phyloP scores from a whole-genome alignment of 2,113 vertebrate genomes.

The Saguinus imperator region DNA sequence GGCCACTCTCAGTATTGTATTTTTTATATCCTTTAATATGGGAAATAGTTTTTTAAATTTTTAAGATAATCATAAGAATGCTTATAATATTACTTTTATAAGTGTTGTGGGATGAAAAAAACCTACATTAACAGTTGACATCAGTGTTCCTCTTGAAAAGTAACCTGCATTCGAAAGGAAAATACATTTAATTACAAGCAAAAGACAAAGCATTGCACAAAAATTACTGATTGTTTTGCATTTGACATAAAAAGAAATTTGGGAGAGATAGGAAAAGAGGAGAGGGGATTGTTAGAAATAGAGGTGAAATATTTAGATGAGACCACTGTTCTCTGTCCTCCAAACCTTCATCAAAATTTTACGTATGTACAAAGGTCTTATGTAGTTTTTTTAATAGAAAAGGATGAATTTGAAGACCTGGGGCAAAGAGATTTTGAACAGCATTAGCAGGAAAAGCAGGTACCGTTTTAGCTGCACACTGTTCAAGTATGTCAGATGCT shows the following conservation, averaged over 20 bases:
- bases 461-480: background rate
- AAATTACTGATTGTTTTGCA: background rate
- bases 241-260: background rate
- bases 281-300: background rate
- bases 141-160: background rate
- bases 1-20: background rate
- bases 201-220: background rate
- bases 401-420: background rate
- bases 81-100: background rate
- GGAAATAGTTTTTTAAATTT: background rate
- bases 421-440: background rate
- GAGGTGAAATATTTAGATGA: background rate
- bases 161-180: background rate
- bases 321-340: background rate
- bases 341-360: background rate
- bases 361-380: background rate
- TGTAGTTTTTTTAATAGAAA: background rate
- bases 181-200: background rate
- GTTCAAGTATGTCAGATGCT: background rate
- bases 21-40: background rate
- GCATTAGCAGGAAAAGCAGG: background rate
- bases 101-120: background rate
- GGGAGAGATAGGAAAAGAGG: background rate
- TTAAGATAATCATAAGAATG: background rate
- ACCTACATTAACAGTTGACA: background rate